Percentiles rank a stretch among this genome's conserved stretches.
Evolutionary conservation across 1,140 invertebrate species (phyloP).

Genomic region (Pogonomyrmex californicus): DNA sequence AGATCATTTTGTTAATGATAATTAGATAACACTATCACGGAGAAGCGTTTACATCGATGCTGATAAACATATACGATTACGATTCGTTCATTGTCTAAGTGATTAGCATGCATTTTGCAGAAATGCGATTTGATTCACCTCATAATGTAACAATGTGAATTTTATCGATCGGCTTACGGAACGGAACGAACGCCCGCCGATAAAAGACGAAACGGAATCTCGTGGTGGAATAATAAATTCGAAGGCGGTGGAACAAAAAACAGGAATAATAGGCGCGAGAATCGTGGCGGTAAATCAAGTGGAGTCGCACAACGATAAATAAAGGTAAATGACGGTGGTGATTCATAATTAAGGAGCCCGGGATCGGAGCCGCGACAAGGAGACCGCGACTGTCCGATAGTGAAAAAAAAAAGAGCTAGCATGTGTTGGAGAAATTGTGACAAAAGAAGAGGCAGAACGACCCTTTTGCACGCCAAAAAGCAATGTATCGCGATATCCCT

Average conservation of each 20-base stretch:
- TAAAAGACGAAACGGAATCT: conserved; percentile 67
- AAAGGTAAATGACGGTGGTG: conserved; percentile 74
- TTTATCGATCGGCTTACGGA: conserved; percentile 62
- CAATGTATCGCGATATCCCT: conserved; percentile 24
- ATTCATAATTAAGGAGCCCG: conserved; percentile 76
- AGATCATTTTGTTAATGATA: conserved; percentile 55
- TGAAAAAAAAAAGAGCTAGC: conserved; percentile 59
- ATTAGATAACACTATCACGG: conserved; percentile 46
- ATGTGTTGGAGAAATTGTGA: conserved; percentile 61
- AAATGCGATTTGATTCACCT: conserved; percentile 45
- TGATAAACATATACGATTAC: not conserved
- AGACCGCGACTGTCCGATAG: conserved; percentile 50
- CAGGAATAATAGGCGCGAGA: conserved; percentile 75
- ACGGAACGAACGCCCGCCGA: conserved; percentile 49
- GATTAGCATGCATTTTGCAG: conserved; percentile 5
- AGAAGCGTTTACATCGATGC: not conserved
- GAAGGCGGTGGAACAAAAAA: conserved; percentile 65
- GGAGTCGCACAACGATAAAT: conserved; percentile 72
- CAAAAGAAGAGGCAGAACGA: conserved; percentile 29
- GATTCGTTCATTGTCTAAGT: not conserved
- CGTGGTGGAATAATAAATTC: conserved; percentile 75
- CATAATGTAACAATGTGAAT: conserved; percentile 53
- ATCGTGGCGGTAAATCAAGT: conserved; percentile 74
- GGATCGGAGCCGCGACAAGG: conserved; percentile 25
- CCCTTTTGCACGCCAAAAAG: conserved; percentile 32